Evolutionary conservation across 2,797 vertebrate genomes (phyloP), one percentile per base, ranked within the genome.

Genomic region (Triplophysa yarkandensis): DNA sequence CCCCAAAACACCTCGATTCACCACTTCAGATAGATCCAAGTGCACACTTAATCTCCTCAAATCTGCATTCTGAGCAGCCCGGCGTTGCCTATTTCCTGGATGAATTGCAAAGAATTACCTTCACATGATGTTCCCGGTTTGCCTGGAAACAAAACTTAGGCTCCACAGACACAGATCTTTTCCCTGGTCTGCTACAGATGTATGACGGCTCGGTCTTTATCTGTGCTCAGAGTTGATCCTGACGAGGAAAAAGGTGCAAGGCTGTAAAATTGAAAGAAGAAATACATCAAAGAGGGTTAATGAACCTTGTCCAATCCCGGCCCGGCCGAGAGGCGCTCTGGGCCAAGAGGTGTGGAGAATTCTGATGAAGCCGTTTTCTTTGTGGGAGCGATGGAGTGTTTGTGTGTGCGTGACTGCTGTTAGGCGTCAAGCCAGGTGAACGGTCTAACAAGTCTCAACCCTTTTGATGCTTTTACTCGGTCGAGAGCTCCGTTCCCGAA

Each of bases 201-300:
- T 76, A 80, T 80, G 81, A 82, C 81, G 63, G 71, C 68, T 77
- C 78, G 81, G 78, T 82, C 79, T 86, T 86, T 82, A 83, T 83
- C 82, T 71, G 71, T 27, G 61, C 73, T 80, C 79, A 68, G 80
- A 75, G 80, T 78, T 82, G 81, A 84, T 84, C 82, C 80, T 70
- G 76, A 76, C 79, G 71, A 80, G 79, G 82, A 79, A 83, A 83
- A 82, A 82, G 83, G 81, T 84, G 80, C 80, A 77, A 79, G 57
- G 79, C 83, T 83, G 77, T 86, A 84, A 83, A 82, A 86, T 82
- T 85, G 78, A 85, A 85, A 84, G 83, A 79, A 85, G 81, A 85
- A 84, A 85, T 81, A 86, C 83, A 85, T 86, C 84, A 85, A 85
- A 85, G 84, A 77, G 77, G 77, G 80, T 84, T 86, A 85, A 86